These are phyloP conservation scores for Hoplodrina ambigua DNA, from an alignment of 2,888 invertebrate species.

Conservation along the genomic window DNA sequence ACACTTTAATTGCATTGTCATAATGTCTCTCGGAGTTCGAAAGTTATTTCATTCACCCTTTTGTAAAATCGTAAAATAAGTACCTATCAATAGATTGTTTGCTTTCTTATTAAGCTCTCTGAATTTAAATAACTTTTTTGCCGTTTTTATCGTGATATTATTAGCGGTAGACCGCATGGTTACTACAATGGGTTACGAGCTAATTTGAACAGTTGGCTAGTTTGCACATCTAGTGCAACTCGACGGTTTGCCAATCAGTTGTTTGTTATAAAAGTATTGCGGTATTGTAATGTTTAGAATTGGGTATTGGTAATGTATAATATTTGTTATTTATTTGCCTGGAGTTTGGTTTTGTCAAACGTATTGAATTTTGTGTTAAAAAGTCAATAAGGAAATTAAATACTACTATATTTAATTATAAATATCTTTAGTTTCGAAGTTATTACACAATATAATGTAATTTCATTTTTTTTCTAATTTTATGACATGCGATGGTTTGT, in stretches of 20 bases:
- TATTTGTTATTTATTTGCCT: constrained; percentile 24
- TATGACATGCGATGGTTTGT: no score
- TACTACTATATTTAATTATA: no score
- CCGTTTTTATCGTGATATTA: constrained; percentile 50
- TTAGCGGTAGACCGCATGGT: constrained; percentile 63
- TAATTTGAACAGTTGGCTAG: constrained; percentile 56
- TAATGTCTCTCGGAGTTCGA: no score
- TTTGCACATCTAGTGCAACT: constrained; percentile 65
- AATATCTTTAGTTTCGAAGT: no score
- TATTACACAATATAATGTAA: no score
- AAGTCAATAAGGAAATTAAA: no score
- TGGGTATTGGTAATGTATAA: constrained; percentile 33
- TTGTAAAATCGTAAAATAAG: no score
- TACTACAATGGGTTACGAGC: constrained; percentile 51
- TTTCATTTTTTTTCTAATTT: no score
- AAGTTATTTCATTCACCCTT: no score
- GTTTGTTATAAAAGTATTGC: constrained; percentile 48
- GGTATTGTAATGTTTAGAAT: constrained; percentile 33
- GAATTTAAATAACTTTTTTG: constrained; percentile 45
- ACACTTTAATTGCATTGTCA: no score
- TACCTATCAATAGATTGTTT: background rate
- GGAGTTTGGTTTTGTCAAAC: background rate
- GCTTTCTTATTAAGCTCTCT: constrained; percentile 25
- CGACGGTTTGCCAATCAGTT: constrained; percentile 42
- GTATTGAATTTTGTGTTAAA: background rate